These are phyloP conservation scores for Synanthedon andrenaeformis DNA, from an alignment of 2,888 invertebrate species.

Conservation along the genomic window DNA sequence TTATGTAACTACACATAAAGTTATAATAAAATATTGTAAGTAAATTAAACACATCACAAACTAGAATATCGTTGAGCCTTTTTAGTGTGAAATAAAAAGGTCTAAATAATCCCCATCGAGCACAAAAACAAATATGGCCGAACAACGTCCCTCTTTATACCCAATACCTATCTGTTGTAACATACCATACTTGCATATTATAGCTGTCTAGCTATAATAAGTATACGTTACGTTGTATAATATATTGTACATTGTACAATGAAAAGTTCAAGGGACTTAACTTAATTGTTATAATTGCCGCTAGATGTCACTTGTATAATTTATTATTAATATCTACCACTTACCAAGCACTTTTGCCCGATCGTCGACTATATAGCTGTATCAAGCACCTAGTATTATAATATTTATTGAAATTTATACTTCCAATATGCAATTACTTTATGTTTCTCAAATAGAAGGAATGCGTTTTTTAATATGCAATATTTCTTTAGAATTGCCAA, in stretches of 20 bases:
- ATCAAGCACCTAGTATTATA: too few relatives aligned
- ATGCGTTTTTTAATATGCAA: too few relatives aligned
- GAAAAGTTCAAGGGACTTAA: background rate
- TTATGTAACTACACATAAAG: slow-evolving; percentile 38
- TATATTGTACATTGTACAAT: background rate
- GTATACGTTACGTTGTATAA: too few relatives aligned
- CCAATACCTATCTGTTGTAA: too few relatives aligned
- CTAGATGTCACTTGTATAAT: background rate
- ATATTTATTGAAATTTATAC: too few relatives aligned
- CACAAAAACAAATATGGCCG: slow-evolving; percentile 88
- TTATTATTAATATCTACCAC: background rate
- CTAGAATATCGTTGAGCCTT: slow-evolving; percentile 25
- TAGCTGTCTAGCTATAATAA: too few relatives aligned
- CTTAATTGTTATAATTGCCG: background rate
- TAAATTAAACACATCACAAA: slow-evolving; percentile 60
- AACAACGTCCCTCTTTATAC: slow-evolving; percentile 19
- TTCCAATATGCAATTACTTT: too few relatives aligned
- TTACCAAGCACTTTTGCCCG: too few relatives aligned
- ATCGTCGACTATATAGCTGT: too few relatives aligned
- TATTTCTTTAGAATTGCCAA: too few relatives aligned
- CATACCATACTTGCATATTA: too few relatives aligned
- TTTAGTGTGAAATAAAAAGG: slow-evolving; percentile 45
- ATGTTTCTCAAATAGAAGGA: too few relatives aligned
- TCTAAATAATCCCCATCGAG: slow-evolving; percentile 74
- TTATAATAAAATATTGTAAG: slow-evolving; percentile 27